Percentiles rank a stretch among this genome's conserved stretches.
These are phyloP conservation scores for Muntiacus reevesi DNA, from an alignment of 2,113 vertebrate genomes.

Conservation along the genomic window DNA sequence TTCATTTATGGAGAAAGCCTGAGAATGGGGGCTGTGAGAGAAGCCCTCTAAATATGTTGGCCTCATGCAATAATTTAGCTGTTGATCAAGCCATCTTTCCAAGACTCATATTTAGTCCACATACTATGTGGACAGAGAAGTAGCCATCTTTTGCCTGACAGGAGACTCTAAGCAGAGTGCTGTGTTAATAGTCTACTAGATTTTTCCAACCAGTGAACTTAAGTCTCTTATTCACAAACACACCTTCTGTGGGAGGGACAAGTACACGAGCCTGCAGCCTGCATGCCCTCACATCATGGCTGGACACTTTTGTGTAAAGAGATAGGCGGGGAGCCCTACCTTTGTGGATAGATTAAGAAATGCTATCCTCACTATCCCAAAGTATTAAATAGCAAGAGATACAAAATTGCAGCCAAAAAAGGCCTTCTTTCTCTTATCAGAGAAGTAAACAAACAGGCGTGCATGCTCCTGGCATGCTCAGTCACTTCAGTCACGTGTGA, in stretches of 20 bases:
- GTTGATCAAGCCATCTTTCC: not conserved
- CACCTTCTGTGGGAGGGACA: not conserved
- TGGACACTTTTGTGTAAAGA: not conserved
- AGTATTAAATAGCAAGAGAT: not conserved
- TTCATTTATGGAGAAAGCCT: not conserved
- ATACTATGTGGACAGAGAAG: not conserved
- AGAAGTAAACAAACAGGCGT: not conserved
- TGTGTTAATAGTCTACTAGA: not conserved
- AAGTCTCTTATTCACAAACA: not conserved
- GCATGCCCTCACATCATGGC: not conserved
- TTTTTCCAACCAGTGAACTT: not conserved
- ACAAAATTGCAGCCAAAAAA: not conserved
- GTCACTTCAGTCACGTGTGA: not conserved
- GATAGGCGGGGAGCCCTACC: not conserved
- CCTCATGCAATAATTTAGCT: not conserved
- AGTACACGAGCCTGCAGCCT: not conserved
- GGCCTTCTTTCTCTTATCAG: not conserved
- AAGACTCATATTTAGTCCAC: not conserved
- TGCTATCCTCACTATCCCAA: not conserved
- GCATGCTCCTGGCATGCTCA: not conserved
- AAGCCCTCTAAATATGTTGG: not conserved
- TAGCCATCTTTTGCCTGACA: not conserved
- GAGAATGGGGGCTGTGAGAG: not conserved
- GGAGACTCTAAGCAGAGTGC: not conserved
- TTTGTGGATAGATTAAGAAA: not conserved